Evolutionary conservation across 1,140 invertebrate genomes (phyloP).

Genomic region (Antheraea mylitta): DNA sequence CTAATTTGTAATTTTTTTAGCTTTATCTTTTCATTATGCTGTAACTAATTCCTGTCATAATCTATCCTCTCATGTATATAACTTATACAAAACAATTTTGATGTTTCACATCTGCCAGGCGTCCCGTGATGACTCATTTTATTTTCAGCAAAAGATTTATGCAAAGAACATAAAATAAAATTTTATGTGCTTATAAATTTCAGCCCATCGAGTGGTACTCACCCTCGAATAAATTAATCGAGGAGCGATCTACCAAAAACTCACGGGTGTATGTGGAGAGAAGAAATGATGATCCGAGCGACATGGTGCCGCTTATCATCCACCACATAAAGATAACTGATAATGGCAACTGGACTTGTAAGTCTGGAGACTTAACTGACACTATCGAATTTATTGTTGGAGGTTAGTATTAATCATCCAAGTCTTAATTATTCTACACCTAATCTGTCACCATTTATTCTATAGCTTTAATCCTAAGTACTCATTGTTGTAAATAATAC

Average conservation of each 20-base stretch:
- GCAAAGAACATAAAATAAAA: not conserved
- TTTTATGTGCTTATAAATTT: not conserved
- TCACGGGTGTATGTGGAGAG: constrained; percentile 55
- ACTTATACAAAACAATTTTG: too few relatives aligned
- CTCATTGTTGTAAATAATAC: not conserved
- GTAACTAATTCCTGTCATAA: too few relatives aligned
- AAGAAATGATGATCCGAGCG: constrained; percentile 35
- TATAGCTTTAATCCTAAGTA: not conserved
- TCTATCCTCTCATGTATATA: too few relatives aligned
- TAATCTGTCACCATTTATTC: not conserved
- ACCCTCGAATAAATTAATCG: constrained; percentile 46
- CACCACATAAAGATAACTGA: constrained; percentile 50
- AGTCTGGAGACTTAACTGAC: constrained; percentile 47
- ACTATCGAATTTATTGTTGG: constrained; percentile 58
- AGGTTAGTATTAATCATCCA: constrained; percentile 34
- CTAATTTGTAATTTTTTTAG: too few relatives aligned
- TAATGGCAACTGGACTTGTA: constrained; percentile 66
- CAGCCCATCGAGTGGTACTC: constrained; percentile 51
- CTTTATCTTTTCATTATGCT: too few relatives aligned
- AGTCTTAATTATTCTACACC: not conserved
- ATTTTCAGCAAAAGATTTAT: too few relatives aligned
- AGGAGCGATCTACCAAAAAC: constrained; percentile 43
- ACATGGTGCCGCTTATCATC: constrained; percentile 52
- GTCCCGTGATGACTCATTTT: too few relatives aligned
- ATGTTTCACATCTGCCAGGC: too few relatives aligned